Percentiles rank a stretch among this genome's conserved stretches.
phyloP scores from a whole-genome alignment of 2,888 invertebrate genomes.

The Apoderus coryli region DNA sequence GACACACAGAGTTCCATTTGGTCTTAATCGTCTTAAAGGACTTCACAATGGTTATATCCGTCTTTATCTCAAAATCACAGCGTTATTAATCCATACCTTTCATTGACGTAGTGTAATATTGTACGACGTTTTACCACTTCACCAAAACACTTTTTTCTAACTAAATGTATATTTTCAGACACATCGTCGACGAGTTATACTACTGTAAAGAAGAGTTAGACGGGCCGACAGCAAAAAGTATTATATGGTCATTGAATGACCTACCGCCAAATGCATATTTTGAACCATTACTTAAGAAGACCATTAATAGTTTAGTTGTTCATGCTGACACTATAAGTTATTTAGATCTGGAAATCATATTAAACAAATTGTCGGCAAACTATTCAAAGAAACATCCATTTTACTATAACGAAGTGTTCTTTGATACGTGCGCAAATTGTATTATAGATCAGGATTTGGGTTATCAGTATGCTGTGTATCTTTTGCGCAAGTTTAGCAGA shows the following conservation, averaged over 20 bases:
- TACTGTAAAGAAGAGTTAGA: slow-evolving; percentile 33
- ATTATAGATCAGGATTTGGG: slow-evolving; percentile 37
- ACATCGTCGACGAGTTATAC: slow-evolving; percentile 38
- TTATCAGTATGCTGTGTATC: slow-evolving; percentile 36
- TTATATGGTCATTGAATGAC: slow-evolving; percentile 42
- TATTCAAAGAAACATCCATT: slow-evolving; percentile 34
- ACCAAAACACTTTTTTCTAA: too few species aligned
- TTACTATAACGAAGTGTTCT: slow-evolving; percentile 46
- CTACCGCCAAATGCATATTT: slow-evolving; percentile 33
- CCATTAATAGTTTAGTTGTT: slow-evolving; percentile 36
- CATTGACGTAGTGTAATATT: too few species aligned
- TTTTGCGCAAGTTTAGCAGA: slow-evolving; percentile 39
- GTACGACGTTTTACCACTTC: too few species aligned
- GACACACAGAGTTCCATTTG: too few species aligned
- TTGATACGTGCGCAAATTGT: slow-evolving; percentile 40
- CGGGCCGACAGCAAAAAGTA: slow-evolving; percentile 29
- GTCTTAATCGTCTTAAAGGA: too few species aligned
- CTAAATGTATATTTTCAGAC: too few species aligned
- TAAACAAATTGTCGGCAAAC: slow-evolving; percentile 36
- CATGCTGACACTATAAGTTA: slow-evolving; percentile 33
- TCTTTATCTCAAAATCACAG: too few species aligned
- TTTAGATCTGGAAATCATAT: slow-evolving; percentile 36
- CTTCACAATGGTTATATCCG: too few species aligned
- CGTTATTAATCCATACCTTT: too few species aligned
- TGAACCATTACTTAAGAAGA: slow-evolving; percentile 37